Base-by-base conservation (phyloP, 2,888 invertebrate species). In the Elmis aenea region DNA sequence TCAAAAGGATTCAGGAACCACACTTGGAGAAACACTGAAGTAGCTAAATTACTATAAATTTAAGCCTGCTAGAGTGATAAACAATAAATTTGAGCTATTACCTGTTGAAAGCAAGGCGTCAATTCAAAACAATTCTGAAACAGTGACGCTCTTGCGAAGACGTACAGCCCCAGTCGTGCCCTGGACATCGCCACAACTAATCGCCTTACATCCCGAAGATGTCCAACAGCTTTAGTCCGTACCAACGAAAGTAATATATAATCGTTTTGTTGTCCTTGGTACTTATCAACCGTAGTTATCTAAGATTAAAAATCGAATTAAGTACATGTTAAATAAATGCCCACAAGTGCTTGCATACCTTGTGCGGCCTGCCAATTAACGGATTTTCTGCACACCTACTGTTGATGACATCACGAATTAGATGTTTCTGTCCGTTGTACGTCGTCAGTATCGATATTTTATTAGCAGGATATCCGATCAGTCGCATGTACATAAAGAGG, bases 201-300 rank as follows among this genome's bases (percentile, higher is more conserved):
- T 60, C 99, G 85, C 5, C 99, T 77, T 1, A 97, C 89, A 71
- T 99, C 99, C 16, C 97, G 75, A 45, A 99, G 76, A 73, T 99
- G 99, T 20, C 99, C 99, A n/a, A 99, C 96, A 1, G 93, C 90
- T 60, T 85, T 85, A 0, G 97, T 97, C 45, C 96, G 79, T 12
- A 99, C 99, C 26, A 99, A 70, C 0, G 97, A 99, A 28, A 99
- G 76, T 9, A 99, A 75, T 41, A 99, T 94, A 59, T 91, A 94
- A 69, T 99, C 99, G 68, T 99, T 99, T 70, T 99, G 99, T 62
- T 99, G 99, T 37, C 99, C 99, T 64, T 99, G 99, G 67, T 95
- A 99, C 64, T 97, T 96, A 71, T 99, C 99, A 10, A 99, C 99
- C 0, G 99, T 99, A 1, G 90, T 88, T 13, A 90, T 81, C 80